phyloP scores from a whole-genome alignment of 92 coral and sea anemone species.

The Phymanthus crucifer region DNA sequence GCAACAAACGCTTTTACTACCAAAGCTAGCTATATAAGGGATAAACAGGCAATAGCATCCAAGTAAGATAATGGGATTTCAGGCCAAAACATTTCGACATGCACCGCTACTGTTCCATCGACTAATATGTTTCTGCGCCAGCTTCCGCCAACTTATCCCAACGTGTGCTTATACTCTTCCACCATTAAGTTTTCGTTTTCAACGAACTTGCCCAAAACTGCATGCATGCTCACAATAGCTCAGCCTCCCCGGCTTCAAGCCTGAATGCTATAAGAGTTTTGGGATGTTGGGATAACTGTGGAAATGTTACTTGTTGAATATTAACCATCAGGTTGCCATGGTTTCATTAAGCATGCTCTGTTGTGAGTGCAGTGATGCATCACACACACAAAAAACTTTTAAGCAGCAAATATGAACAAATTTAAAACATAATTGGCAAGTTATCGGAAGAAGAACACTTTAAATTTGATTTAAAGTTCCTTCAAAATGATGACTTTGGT shows the following conservation, averaged over 20 bases:
- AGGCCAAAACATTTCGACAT: no score
- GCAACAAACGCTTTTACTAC: no score
- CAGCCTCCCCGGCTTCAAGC: no score
- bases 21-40: no score
- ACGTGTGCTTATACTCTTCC: no score
- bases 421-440: not conserved
- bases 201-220: no score
- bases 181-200: no score
- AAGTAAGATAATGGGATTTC: no score
- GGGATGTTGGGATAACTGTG: slow-evolving; percentile 2
- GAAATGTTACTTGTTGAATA: slow-evolving; percentile 9
- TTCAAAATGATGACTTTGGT: slow-evolving; percentile 18
- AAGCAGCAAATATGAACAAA: not conserved
- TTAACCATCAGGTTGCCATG: slow-evolving; percentile 14
- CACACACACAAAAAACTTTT: not conserved
- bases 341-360: slow-evolving; percentile 5
- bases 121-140: no score
- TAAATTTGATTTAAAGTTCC: not conserved
- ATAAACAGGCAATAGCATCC: no score
- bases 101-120: no score
- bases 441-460: not conserved
- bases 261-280: not conserved
- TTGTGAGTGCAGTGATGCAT: slow-evolving; percentile 2
- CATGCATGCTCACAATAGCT: not conserved
- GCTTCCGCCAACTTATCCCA: no score